Percentiles rank a stretch among this genome's conserved stretches.
phyloP scores from a whole-genome alignment of 92 coral and sea anemone genomes.

The Epizoanthus ramosus region DNA sequence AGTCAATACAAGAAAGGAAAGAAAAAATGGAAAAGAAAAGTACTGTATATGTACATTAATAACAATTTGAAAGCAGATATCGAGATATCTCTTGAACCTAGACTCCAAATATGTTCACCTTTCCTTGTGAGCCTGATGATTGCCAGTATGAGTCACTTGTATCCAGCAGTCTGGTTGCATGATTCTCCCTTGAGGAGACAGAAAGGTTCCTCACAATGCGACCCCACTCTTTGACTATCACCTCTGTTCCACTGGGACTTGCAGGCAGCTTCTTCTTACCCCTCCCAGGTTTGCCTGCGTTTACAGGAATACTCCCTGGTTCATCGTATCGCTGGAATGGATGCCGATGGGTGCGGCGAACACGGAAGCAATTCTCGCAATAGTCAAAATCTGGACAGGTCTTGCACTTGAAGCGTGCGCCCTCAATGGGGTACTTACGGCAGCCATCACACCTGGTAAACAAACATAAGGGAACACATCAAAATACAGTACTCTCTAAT shows the following conservation, averaged over 20 bases:
- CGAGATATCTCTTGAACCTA: no score
- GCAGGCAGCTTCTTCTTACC: constrained; percentile 66
- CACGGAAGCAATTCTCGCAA: constrained; percentile 92
- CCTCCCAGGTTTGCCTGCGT: constrained; percentile 91
- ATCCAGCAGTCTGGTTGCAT: constrained; percentile 80
- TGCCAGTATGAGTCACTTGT: constrained; percentile 98
- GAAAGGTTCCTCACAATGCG: constrained; percentile 85
- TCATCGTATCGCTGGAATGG: constrained; percentile 93
- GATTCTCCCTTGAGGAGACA: constrained; percentile 95
- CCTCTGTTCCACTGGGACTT: constrained; percentile 72
- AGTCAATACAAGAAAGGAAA: no score
- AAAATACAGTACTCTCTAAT: not conserved
- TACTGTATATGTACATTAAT: no score
- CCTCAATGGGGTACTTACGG: constrained; percentile 92
- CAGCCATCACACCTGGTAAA: constrained; percentile 86
- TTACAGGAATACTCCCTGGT: constrained; percentile 87
- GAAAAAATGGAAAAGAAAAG: no score
- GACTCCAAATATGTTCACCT: constrained; percentile 51
- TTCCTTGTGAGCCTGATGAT: constrained; percentile 98
- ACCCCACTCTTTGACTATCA: constrained; percentile 90
- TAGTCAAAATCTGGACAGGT: constrained; percentile 91
- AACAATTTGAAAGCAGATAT: no score
- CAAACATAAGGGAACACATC: not conserved
- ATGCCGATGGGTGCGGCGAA: constrained; percentile 94
- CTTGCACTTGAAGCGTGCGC: constrained; percentile 95